Base-by-base conservation (phyloP, 1,140 invertebrate genomes). In the Sarcophaga peregrina region DNA sequence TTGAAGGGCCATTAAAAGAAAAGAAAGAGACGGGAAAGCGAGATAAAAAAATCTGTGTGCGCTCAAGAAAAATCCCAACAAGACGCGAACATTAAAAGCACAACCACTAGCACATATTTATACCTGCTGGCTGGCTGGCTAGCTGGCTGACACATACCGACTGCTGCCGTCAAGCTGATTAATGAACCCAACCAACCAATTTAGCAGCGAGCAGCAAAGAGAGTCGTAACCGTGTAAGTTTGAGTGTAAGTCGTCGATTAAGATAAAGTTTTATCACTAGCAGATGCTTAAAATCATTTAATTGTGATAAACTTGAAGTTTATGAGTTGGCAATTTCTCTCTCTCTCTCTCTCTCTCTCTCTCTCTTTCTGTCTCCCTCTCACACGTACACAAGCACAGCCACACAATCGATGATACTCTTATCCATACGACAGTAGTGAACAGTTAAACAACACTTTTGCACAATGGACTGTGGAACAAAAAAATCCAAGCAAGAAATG, bases 271-370 rank as follows among this genome's bases (percentile, higher is more conserved):
- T 50, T 50, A 48, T 78, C 75, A 78, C 75, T 47, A 80, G 82
- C 82, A 50, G 76, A 68, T 83, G 58, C 82, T 80, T 83, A 83
- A 83, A 83, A 83, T 80, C 82, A 83, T 80, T 80, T 83, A 83
- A 83, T 83, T 83, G 76, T 80, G 82, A 80, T 83, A 83, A 83
- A 83, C 54, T 80, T 80, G 54, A 80, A 83, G 82, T 83, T 83
- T 83, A 83, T 83, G 82, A 83, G 82, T 80, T 83, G 75, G 58
- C 82, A 83, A 73, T 80, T 80, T 75, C 72, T 72, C 47, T 74
- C 50, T 25, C 54, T 47, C 48, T 52, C 15, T 73, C 17, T 15
- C 7, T 9, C n/a, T n/a, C n/a, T 75, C 72, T 72, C 47, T 74
- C 50, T 25, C 54, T 47, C 48, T 52, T n/a, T n/a, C n/a, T n/a